Conservation (phyloP, 2,113 vertebrate genomes). For the Pseudopodoces humilis region DNA sequence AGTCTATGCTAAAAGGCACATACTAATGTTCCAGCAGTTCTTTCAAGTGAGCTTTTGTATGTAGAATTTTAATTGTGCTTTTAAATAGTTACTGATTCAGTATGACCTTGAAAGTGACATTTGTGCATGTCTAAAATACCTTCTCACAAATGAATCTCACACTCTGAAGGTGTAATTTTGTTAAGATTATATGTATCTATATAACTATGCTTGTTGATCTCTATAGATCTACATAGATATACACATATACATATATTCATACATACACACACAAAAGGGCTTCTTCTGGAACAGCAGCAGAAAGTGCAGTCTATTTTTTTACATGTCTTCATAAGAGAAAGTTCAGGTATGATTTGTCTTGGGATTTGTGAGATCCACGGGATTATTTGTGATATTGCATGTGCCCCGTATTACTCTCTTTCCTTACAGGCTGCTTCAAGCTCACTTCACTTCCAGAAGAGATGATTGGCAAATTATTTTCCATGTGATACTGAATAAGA, state of each 20-base stretch:
- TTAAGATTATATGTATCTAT: slow-evolving; percentile 52
- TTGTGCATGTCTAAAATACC: slow-evolving; percentile 65
- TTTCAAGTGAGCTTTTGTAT: slow-evolving; percentile 71
- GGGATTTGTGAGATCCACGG: not conserved
- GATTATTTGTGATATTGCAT: slow-evolving; percentile 61
- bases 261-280: slow-evolving; percentile 50
- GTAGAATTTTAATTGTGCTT: slow-evolving; percentile 77
- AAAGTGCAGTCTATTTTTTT: slow-evolving; percentile 55
- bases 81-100: slow-evolving; percentile 70
- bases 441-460: slow-evolving; percentile 89
- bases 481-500: slow-evolving; percentile 91
- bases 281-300: slow-evolving; percentile 40
- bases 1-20: slow-evolving; percentile 77
- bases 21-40: slow-evolving; percentile 75
- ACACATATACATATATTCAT: slow-evolving; percentile 58
- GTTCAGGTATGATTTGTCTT: not conserved
- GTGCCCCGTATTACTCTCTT: slow-evolving; percentile 62
- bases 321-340: slow-evolving; percentile 19
- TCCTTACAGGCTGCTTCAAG: slow-evolving; percentile 85
- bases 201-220: slow-evolving; percentile 54
- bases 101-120: slow-evolving; percentile 74
- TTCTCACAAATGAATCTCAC: slow-evolving; percentile 54
- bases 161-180: slow-evolving; percentile 39
- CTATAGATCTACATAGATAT: slow-evolving; percentile 58
- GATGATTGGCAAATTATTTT: slow-evolving; percentile 88